Evolutionary conservation across 2,113 vertebrate species (phyloP), one percentile per base, ranked within the genome.

Genomic region (Phylloscopus whistleri): DNA sequence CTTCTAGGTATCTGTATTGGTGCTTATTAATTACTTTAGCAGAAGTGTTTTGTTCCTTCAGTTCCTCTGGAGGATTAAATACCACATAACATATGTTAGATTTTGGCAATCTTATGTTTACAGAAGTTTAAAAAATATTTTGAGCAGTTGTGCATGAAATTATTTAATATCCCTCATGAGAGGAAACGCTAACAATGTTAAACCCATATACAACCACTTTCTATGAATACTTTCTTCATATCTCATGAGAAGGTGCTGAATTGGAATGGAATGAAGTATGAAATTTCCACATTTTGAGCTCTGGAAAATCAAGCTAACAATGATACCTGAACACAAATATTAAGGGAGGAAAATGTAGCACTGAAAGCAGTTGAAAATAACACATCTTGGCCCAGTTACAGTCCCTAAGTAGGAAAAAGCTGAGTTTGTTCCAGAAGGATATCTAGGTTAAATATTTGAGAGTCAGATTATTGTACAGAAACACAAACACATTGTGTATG

Each of bases 121-220:
- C 97, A 96, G 95, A 98, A 97, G 91, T 98, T 97, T 97, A 95
- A 96, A 97, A 97, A 97, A 97, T 98, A 97, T 97, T 98, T 98
- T 94, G 96, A 98, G 97, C 96, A 97, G 96, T 97, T 98, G 95
- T 95, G 91, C 96, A 97, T 98, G 97, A 98, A 98, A 98, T 97
- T 96, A 97, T 98, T 98, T 98, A 97, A 98, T 97, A 91, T 97
- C 91, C 86, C 98, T 98, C 97, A 93, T 83, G 98, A 98, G 98
- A 98, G 97, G 98, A 98, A 98, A 97, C 93, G 84, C 96, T 96
- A 97, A 97, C 94, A 97, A 96, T 97, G 96, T 97, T 97, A 84
- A 90, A 95, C 91, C 84, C 94, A 97, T 97, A 96, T 96, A 97
- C 94, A 93, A 95, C 79, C 76, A 46, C 91, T 97, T 97, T 97